A percentile compares a stretch with the other conserved stretches of the same genome.
These are phyloP conservation scores for Euura saliciscinereae DNA, from an alignment of 1,140 invertebrate species.

Conservation along the genomic window DNA sequence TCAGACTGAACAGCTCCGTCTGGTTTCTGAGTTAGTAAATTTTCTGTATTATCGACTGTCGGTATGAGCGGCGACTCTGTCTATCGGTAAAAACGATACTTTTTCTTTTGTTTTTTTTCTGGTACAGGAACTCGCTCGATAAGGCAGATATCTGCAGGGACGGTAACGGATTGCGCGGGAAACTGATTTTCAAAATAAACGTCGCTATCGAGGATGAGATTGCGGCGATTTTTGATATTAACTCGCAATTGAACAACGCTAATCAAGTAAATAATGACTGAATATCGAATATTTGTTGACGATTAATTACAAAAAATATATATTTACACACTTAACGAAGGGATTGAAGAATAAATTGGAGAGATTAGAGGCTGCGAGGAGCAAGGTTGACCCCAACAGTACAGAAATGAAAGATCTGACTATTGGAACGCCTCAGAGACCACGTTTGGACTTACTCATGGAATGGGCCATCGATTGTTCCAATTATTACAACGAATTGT, in stretches of 20 bases:
- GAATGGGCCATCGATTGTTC: slow-evolving; percentile 39
- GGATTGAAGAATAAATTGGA: slow-evolving; percentile 39
- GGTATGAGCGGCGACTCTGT: too few relatives aligned
- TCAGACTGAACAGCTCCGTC: slow-evolving; percentile 41
- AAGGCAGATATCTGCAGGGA: slow-evolving; percentile 39
- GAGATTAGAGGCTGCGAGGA: slow-evolving; percentile 38
- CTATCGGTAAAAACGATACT: neutral
- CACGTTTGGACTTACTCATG: slow-evolving; percentile 41
- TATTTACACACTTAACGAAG: slow-evolving; percentile 21
- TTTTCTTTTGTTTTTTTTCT: slow-evolving; percentile 15
- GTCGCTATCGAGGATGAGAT: slow-evolving; percentile 43
- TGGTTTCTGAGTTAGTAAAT: slow-evolving; percentile 38
- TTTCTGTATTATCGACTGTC: too few relatives aligned
- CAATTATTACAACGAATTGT: slow-evolving; percentile 41
- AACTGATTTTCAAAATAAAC: slow-evolving; percentile 42
- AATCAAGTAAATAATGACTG: slow-evolving; percentile 34
- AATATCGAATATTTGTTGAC: too few relatives aligned
- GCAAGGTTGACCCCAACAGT: slow-evolving; percentile 34
- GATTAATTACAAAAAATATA: too few relatives aligned
- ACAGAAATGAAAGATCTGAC: slow-evolving; percentile 35
- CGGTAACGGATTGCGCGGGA: slow-evolving; percentile 27
- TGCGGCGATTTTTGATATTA: slow-evolving; percentile 20
- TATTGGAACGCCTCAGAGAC: slow-evolving; percentile 39
- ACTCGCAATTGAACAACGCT: slow-evolving; percentile 27
- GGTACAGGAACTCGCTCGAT: slow-evolving; percentile 39